Conservation (phyloP, 2,888 invertebrate species). For the Ypsolopha sequella region DNA sequence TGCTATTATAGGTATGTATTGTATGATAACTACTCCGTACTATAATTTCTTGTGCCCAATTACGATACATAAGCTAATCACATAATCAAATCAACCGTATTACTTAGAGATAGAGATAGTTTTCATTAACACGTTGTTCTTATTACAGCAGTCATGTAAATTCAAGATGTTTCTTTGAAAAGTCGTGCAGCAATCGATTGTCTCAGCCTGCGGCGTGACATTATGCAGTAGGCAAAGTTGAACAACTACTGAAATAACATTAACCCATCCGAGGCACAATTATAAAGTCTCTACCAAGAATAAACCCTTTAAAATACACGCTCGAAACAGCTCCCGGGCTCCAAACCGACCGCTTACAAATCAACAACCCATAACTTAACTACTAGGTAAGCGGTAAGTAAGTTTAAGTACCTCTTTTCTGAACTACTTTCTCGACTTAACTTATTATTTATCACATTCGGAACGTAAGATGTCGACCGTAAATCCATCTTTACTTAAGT, state of each 20-base stretch:
- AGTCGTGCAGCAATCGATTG: not conserved
- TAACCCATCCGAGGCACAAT: slow-evolving; percentile 31
- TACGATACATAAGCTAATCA: too few relatives aligned
- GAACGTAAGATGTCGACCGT: slow-evolving; percentile 8
- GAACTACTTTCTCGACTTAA: slow-evolving; percentile 42
- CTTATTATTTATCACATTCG: slow-evolving; percentile 39
- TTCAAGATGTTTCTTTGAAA: not conserved
- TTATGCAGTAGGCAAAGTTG: slow-evolving; percentile 21
- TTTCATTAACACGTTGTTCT: not conserved
- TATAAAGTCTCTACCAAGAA: slow-evolving; percentile 35
- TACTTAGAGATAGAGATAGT: too few relatives aligned
- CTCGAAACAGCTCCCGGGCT: slow-evolving; percentile 12
- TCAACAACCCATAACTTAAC: slow-evolving; percentile 37
- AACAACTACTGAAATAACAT: slow-evolving; percentile 38
- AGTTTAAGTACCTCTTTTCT: slow-evolving; percentile 26
- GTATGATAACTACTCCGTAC: too few relatives aligned
- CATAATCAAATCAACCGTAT: too few relatives aligned
- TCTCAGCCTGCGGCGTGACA: slow-evolving; percentile 20
- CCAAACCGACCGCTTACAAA: slow-evolving; percentile 36
- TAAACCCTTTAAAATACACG: slow-evolving; percentile 33
- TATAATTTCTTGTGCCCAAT: too few relatives aligned
- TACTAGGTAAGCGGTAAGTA: slow-evolving; percentile 19
- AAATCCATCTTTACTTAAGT: slow-evolving; percentile 4
- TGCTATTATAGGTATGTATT: too few relatives aligned
- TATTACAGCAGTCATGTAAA: not conserved